phyloP scores from a whole-genome alignment of 2,888 invertebrate genomes.

The Thymelicus acteon region DNA sequence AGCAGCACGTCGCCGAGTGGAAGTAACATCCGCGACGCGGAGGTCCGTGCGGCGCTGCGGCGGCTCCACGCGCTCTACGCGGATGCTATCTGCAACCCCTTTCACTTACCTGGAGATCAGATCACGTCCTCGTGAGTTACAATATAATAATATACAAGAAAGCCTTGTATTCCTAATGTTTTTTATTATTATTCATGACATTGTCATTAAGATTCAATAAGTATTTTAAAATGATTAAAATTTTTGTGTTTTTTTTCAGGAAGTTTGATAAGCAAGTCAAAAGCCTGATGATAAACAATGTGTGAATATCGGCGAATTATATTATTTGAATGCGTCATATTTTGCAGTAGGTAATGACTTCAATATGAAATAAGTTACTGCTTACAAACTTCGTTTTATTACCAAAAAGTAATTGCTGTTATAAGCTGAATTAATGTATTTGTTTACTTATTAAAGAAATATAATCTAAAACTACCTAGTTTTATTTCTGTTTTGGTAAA shows the following conservation, averaged over 20 bases:
- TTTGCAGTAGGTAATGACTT: not conserved
- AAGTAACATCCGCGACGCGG: constrained; percentile 94
- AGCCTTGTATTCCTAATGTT: too few relatives aligned
- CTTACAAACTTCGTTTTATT: not conserved
- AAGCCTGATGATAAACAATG: constrained; percentile 83
- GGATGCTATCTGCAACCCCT: constrained; percentile 98
- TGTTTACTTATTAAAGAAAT: constrained; percentile 1
- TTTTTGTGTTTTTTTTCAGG: constrained; percentile 70
- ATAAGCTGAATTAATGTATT: not conserved
- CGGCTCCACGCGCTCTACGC: constrained; percentile 96
- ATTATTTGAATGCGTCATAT: not conserved
- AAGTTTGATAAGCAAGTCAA: constrained; percentile 88
- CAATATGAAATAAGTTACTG: not conserved
- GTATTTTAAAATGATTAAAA: not conserved
- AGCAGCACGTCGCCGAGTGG: constrained; percentile 96
- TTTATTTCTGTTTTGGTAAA: not conserved
- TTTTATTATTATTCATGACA: too few relatives aligned
- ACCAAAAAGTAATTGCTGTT: not conserved
- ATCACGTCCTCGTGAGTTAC: constrained; percentile 92
- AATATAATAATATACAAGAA: too few relatives aligned
- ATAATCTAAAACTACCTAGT: not conserved
- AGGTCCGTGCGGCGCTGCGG: constrained; percentile 94
- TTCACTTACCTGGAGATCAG: constrained; percentile 96
- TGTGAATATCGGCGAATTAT: constrained; percentile 50
- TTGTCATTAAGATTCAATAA: not conserved